Percentiles rank a stretch among this genome's conserved stretches.
phyloP scores from a whole-genome alignment of 2,888 invertebrate genomes.

The Acanthosepion lycidas region DNA sequence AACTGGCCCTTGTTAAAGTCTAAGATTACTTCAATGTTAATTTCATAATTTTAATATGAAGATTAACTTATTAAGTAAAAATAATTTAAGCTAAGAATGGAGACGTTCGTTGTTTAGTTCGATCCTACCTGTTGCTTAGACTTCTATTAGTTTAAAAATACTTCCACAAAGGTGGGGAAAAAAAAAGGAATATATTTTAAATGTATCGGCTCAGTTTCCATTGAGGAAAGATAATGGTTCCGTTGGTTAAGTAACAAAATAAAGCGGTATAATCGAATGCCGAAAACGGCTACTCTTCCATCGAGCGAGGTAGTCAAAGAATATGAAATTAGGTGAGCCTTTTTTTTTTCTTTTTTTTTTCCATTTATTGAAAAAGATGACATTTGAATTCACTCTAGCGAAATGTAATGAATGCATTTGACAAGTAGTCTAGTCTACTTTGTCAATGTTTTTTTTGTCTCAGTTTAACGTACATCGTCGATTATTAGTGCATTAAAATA shows the following conservation, averaged over 20 bases:
- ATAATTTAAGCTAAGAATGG: neutral
- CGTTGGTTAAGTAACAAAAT: neutral
- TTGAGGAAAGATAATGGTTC: neutral
- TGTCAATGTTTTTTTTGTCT: neutral
- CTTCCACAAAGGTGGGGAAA: neutral
- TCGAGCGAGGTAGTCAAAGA: neutral
- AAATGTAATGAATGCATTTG: neutral
- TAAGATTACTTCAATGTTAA: neutral
- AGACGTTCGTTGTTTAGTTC: neutral
- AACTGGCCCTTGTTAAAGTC: neutral
- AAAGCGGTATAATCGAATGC: neutral
- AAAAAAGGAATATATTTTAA: neutral
- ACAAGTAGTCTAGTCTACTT: neutral
- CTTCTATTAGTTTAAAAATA: neutral
- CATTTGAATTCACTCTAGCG: neutral
- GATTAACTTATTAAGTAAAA: neutral
- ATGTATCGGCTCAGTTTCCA: neutral
- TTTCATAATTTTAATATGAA: constrained; percentile 8
- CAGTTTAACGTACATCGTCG: neutral
- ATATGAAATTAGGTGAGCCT: neutral
- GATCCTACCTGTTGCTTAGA: neutral
- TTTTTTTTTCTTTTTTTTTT: neutral
- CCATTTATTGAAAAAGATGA: neutral
- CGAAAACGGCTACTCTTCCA: neutral
- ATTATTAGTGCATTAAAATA: neutral